Evolutionary conservation across 2,113 vertebrate genomes (phyloP), one percentile per base, ranked within the genome.

Genomic region (Ictidomys tridecemlineatus): DNA sequence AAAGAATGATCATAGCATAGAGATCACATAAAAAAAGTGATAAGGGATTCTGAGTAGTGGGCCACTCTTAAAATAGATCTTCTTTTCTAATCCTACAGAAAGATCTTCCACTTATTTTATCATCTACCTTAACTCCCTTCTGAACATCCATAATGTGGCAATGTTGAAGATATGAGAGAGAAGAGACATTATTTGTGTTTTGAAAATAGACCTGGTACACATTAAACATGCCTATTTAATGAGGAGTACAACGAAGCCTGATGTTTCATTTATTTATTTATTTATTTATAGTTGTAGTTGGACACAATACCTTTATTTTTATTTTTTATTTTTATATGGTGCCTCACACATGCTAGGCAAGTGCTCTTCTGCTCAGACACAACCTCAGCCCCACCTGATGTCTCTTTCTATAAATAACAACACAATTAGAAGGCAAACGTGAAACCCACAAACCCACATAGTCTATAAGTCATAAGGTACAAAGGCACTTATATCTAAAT

Each of bases 401-500:
- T 58, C 39, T 63, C 51, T 34, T 34, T 91, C 56, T 32, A 42
- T 61, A 89, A 92, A 76, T 53, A 92, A 56, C 10, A 37, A 67
- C 61, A 67, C 37, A 67, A 79, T 42, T 22, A 91, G 82, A 89
- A 96, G 26, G 37, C 87, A 79, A 72, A 34, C 73, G 32, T 80
- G 39, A 83, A 93, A 82, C 42, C 69, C 82, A 77, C 4, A 32
- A 51, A 61, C 39, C 56, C 8, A 53, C 78, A 87, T 69, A 30
- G 24, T 84, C 17, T 58, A 58, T 45, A 89, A 83, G 51, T 53
- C 53, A 89, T 26, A 76, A 4, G 37, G 37, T 84, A 94, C 28
- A 92, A 89, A 94, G 42, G n/a, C 18, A 73, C 90, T 63, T 79
- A 73, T 51, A 26, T 17, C 61, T 96, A 90, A 90, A 96, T 83